phyloP scores from a whole-genome alignment of 2,113 vertebrate species.

The Notothenia coriiceps region DNA sequence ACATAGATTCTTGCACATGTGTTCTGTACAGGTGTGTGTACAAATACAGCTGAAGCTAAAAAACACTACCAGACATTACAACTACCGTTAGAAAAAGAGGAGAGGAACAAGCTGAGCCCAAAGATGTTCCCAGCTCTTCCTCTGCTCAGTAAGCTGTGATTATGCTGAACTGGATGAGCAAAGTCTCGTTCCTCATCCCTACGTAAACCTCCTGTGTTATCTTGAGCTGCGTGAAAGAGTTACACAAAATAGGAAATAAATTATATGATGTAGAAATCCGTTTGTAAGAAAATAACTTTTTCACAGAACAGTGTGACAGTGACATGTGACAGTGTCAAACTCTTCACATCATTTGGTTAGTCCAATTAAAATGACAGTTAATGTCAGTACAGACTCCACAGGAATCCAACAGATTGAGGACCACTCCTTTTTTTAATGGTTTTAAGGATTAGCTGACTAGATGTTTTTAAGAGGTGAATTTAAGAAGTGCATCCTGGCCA shows the following conservation, averaged over 20 bases:
- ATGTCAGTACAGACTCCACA: too few relatives aligned
- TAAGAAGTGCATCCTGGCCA: too few relatives aligned
- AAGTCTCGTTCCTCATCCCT: not conserved
- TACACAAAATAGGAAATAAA: not conserved
- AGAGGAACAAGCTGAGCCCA: conserved; percentile 31
- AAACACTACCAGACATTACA: conserved; percentile 6
- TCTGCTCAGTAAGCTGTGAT: conserved; percentile 42
- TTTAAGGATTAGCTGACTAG: too few relatives aligned
- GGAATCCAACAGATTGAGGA: too few relatives aligned
- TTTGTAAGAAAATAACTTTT: too few relatives aligned
- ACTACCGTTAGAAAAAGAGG: not conserved
- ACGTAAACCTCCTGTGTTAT: conserved; percentile 25
- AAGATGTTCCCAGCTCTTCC: conserved; percentile 43
- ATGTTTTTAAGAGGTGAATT: too few relatives aligned
- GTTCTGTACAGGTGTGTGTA: too few relatives aligned
- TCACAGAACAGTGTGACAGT: too few relatives aligned
- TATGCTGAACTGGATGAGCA: conserved; percentile 20
- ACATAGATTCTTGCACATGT: not conserved
- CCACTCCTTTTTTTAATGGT: too few relatives aligned
- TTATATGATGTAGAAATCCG: not conserved
- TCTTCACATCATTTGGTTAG: too few relatives aligned
- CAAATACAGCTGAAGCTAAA: conserved; percentile 12
- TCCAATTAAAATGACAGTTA: too few relatives aligned
- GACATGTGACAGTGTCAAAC: too few relatives aligned
- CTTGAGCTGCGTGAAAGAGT: not conserved